Conservation (phyloP, 2,113 vertebrate species). For the Pachypanchax playfairii region DNA sequence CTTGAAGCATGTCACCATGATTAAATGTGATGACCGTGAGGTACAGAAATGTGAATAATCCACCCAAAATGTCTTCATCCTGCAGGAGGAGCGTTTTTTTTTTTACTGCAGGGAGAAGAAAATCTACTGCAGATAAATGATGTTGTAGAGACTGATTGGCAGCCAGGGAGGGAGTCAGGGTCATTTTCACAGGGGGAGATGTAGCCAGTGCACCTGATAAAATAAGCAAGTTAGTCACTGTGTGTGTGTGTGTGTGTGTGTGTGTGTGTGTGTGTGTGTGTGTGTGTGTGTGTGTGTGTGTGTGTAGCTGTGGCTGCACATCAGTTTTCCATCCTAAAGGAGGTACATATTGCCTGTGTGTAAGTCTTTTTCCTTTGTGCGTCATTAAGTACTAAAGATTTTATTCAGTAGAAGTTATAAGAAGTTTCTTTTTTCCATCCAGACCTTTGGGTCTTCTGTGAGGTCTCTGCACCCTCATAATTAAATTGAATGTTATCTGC, state of each 20-base stretch:
- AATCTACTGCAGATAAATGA: constrained; percentile 44
- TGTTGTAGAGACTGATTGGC: constrained; percentile 49
- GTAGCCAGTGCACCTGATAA: constrained; percentile 76
- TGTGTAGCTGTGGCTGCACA: constrained; percentile 37
- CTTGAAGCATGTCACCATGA: background rate
- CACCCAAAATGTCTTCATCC: background rate
- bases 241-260: constrained; percentile 42
- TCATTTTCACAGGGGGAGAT: too few relatives aligned
- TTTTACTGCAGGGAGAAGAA: constrained; percentile 13
- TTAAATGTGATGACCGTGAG: background rate
- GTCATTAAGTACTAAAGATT: constrained; percentile 53
- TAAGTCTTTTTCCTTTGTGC: constrained; percentile 34
- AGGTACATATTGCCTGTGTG: constrained; percentile 41
- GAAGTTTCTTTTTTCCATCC: constrained; percentile 17
- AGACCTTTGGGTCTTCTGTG: background rate
- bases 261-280: constrained; percentile 48
- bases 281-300: constrained; percentile 43
- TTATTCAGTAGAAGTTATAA: constrained; percentile 49
- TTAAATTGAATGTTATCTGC: constrained; percentile 31
- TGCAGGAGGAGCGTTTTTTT: constrained; percentile 2
- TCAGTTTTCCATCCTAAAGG: constrained; percentile 58
- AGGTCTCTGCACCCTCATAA: constrained; percentile 7
- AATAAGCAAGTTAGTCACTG: constrained; percentile 71
- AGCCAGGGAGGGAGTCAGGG: too few relatives aligned
- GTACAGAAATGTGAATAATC: background rate